Conservation (phyloP, 2,888 invertebrate species). For the Drosophila tanythrix region DNA sequence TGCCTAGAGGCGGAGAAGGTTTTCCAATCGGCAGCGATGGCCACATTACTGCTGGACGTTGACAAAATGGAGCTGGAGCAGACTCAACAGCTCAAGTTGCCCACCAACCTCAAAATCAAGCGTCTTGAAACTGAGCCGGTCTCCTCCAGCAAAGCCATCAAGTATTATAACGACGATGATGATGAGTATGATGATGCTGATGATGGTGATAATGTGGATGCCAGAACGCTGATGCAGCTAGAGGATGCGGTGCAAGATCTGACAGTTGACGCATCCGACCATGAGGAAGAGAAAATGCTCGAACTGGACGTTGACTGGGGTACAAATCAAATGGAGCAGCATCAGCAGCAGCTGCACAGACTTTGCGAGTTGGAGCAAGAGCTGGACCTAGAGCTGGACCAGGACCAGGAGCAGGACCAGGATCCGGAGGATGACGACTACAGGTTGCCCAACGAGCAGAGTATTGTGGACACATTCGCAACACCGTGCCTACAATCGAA, state of each 20-base stretch:
- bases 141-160: constrained; percentile 4
- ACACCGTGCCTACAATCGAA: constrained; percentile 17
- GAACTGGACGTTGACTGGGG: constrained; percentile 45
- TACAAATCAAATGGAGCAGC: constrained; percentile 17
- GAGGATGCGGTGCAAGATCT: constrained; percentile 32
- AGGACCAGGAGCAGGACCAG: constrained; percentile 26
- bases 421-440: constrained; percentile 35
- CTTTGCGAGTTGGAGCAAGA: constrained; percentile 22
- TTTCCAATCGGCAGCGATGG: constrained; percentile 61
- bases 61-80: constrained; percentile 55
- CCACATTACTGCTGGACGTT: constrained; percentile 48
- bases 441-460: constrained; percentile 23
- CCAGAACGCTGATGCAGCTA: constrained; percentile 16
- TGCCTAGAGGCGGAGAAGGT: constrained; percentile 82
- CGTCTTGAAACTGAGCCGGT: constrained; percentile 50
- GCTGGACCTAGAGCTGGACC: constrained; percentile 17
- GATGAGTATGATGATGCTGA: not conserved
- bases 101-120: constrained; percentile 74
- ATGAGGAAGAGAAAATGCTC: constrained; percentile 40
- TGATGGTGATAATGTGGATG: constrained; percentile 3
- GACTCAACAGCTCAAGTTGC: constrained; percentile 70
- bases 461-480: constrained; percentile 1
- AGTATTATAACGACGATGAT: constrained; percentile 35
- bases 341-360: constrained; percentile 1
- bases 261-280: constrained; percentile 18